These are phyloP conservation scores for Entomobrya proxima DNA, from an alignment of 2,888 invertebrate genomes.

Conservation along the genomic window DNA sequence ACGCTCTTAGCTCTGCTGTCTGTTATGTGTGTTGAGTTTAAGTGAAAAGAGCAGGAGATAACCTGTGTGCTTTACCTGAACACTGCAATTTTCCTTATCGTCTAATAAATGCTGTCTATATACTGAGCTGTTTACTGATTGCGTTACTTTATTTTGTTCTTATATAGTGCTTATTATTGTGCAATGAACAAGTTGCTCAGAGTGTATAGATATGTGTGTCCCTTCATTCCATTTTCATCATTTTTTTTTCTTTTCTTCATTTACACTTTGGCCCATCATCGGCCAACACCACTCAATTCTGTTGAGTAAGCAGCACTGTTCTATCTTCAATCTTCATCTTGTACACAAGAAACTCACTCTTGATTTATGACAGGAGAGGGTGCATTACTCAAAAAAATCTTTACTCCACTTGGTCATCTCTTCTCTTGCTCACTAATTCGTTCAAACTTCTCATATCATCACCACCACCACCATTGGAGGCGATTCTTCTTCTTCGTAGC, in stretches of 20 bases:
- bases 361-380: slow-evolving; percentile 55
- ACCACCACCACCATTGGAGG: not conserved
- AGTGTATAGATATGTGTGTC: not conserved
- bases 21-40: not conserved
- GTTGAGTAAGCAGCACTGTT: not conserved
- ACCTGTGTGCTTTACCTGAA: slow-evolving; percentile 13
- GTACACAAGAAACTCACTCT: not conserved
- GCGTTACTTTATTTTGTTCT: not conserved
- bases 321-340: slow-evolving; percentile 7
- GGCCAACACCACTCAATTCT: slow-evolving; percentile 29
- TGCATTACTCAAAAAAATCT: slow-evolving; percentile 49
- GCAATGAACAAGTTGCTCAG: slow-evolving; percentile 11
- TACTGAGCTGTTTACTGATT: too few relatives aligned
- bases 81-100: slow-evolving; percentile 8
- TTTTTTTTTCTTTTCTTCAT: slow-evolving; percentile 20
- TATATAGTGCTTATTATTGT: slow-evolving; percentile 13
- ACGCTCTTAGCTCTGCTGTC: not conserved
- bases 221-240: slow-evolving; percentile 11
- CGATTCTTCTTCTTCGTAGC: not conserved
- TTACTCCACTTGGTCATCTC: slow-evolving; percentile 2
- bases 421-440: slow-evolving; percentile 30
- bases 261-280: slow-evolving; percentile 30
- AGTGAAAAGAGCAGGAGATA: not conserved
- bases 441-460: slow-evolving; percentile 41
- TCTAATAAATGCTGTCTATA: too few relatives aligned